Evolutionary conservation across 2,888 invertebrate species (phyloP), one percentile per base, ranked within the genome.

Genomic region (Altica lythri): DNA sequence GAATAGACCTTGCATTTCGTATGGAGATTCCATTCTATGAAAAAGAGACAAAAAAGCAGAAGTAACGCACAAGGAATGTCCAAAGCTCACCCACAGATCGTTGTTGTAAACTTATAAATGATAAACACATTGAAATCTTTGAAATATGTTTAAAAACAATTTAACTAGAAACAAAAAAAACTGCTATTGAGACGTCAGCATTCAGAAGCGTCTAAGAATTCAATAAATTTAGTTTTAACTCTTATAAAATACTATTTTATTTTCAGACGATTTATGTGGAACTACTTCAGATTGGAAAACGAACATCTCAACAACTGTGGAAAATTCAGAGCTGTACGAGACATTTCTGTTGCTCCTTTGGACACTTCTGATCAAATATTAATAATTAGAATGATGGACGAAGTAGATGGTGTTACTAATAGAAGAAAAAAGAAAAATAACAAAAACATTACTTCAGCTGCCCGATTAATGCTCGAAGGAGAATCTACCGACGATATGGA

Each of bases 301-400:
- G 99, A 99, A 74, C 99, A 99, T 76, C 80, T 99, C 30, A 99
- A 99, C 80, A 99, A 99, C 79, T 98, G 98, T 79, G 99, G 99
- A 75, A 91, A 92, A 79, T 99, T 99, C 82, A 83, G 99, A 69
- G 99, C 99, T 5, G 98, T 99, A 0, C 80, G 99, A 3, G 99
- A 99, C 77, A 99, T 99, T 60, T 94, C 93, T 0, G 93, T 96
- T 42, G 95, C 94, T 34, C 95, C 95, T 1, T 83, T 95, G 40
- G 91, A 95, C 77, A 92, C 94, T 32, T 92, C 92, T 4, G 95
- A 96, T 80, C 95, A 95, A 76, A 88, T 87, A 2, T 82, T 88
- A 62, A 92, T 95, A 60, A 78, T 95, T 10, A 84, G 91, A 40
- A 95, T 96, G 93, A 97, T 97, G 96, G 96, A 96, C 72, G 91